Evolutionary conservation across 2,888 invertebrate genomes (phyloP).

Genomic region (Drosophila phalerata): DNA sequence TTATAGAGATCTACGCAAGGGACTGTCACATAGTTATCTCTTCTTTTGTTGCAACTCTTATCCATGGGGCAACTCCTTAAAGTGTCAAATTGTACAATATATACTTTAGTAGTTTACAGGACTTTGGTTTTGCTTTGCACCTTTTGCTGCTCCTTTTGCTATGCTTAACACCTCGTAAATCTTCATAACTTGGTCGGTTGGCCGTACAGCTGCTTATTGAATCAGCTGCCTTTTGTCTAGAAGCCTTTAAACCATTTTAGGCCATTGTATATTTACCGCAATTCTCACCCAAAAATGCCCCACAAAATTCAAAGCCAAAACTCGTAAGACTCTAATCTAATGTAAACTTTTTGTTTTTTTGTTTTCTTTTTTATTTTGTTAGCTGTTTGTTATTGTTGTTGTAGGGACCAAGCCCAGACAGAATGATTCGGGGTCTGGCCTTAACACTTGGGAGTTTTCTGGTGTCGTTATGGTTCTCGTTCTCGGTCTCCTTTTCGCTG

Average conservation of each 20-base stretch:
- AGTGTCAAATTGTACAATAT: slow-evolving; percentile 20
- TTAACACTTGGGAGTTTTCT: slow-evolving; percentile 7
- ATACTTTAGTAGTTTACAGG: background rate
- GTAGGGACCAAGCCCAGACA: slow-evolving; percentile 18
- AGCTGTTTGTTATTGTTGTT: slow-evolving; percentile 1
- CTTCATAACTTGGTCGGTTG: slow-evolving; percentile 39
- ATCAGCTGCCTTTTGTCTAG: slow-evolving; percentile 47
- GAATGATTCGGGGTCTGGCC: slow-evolving; percentile 10
- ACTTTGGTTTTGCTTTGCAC: background rate
- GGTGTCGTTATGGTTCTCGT: slow-evolving; percentile 4
- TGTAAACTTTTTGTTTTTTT: slow-evolving; percentile 44
- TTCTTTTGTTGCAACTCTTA: slow-evolving; percentile 9
- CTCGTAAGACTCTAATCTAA: slow-evolving; percentile 65
- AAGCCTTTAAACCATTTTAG: slow-evolving; percentile 37
- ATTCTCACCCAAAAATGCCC: slow-evolving; percentile 35
- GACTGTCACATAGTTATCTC: background rate
- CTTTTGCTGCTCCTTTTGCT: slow-evolving; percentile 20
- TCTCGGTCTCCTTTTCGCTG: slow-evolving; percentile 1
- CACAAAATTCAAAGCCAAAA: slow-evolving; percentile 31
- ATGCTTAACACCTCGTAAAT: slow-evolving; percentile 47
- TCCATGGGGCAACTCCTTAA: slow-evolving; percentile 13
- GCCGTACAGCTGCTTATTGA: slow-evolving; percentile 22
- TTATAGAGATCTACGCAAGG: background rate
- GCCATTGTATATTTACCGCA: slow-evolving; percentile 40
- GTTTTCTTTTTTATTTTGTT: background rate